Conservation (phyloP, 2,888 invertebrate species). For the Drosophila parthenogenetica region DNA sequence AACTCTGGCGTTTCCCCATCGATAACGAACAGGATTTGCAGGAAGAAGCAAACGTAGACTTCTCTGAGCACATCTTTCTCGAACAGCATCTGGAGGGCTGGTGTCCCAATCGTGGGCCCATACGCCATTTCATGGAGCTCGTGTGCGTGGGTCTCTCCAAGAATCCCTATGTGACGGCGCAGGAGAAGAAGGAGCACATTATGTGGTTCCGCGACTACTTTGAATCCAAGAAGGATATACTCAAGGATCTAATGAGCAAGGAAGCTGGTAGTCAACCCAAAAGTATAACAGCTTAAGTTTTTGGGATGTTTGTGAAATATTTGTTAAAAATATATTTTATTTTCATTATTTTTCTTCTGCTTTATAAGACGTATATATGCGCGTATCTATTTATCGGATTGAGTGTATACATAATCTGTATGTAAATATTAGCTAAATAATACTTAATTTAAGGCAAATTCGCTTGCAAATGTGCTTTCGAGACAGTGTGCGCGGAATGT, state of each 20-base stretch:
- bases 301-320: slow-evolving; percentile 50
- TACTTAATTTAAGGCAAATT: slow-evolving; percentile 64
- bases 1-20: slow-evolving; percentile 98
- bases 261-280: slow-evolving; percentile 54
- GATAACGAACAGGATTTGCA: slow-evolving; percentile 96
- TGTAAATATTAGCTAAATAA: slow-evolving; percentile 43
- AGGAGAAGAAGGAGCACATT: slow-evolving; percentile 95
- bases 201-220: slow-evolving; percentile 97
- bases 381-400: slow-evolving; percentile 29
- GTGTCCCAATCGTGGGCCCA: slow-evolving; percentile 96
- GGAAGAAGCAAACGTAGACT: slow-evolving; percentile 90
- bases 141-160: slow-evolving; percentile 97
- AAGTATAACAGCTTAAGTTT: slow-evolving; percentile 50
- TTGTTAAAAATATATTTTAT: slow-evolving; percentile 64
- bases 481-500: slow-evolving; percentile 69
- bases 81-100: slow-evolving; percentile 93
- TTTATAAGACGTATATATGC: slow-evolving; percentile 61
- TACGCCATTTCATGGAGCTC: slow-evolving; percentile 98
- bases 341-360: slow-evolving; percentile 28
- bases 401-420: slow-evolving; percentile 36
- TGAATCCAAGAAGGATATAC: slow-evolving; percentile 90
- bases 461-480: slow-evolving; percentile 47
- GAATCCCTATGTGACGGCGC: slow-evolving; percentile 95
- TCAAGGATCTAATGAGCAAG: slow-evolving; percentile 85
- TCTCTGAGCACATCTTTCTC: slow-evolving; percentile 97